Evolutionary conservation across 2,113 vertebrate species (phyloP).

Genomic region (Melanerpes aurifrons): DNA sequence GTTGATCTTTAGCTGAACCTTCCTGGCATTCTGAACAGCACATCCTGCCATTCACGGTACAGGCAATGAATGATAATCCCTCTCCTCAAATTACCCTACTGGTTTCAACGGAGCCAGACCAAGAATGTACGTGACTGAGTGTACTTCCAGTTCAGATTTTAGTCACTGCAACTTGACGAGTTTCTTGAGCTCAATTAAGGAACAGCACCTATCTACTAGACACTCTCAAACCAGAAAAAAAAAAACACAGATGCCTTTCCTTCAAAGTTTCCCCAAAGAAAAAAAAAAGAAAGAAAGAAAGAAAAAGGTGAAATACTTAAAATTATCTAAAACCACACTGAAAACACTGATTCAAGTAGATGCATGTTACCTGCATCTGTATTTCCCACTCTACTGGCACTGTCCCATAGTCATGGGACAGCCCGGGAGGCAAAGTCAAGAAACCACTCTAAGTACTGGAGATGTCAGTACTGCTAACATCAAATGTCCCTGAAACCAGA

Average conservation of each 20-base stretch:
- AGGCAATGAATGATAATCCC: conserved; percentile 53
- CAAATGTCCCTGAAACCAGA: background rate
- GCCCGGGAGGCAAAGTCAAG: background rate
- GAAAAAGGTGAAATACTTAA: background rate
- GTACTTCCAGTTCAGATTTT: conserved; percentile 38
- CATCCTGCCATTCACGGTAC: conserved; percentile 24
- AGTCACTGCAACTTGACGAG: background rate
- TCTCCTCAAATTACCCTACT: conserved; percentile 53
- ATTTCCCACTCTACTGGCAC: background rate
- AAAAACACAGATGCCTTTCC: background rate
- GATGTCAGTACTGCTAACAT: background rate
- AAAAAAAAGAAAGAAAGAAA: background rate
- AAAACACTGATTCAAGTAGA: background rate
- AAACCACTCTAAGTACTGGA: background rate
- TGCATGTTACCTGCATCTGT: background rate
- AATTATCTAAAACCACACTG: background rate
- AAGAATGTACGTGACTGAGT: conserved; percentile 44
- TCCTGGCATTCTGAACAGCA: background rate
- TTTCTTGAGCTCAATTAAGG: conserved; percentile 18
- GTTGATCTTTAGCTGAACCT: background rate
- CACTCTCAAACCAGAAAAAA: background rate
- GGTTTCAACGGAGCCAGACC: conserved; percentile 22
- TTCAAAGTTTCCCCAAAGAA: background rate
- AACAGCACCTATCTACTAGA: conserved; percentile 2
- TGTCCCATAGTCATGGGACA: background rate